These are phyloP conservation scores for Euproctis similis DNA, from an alignment of 2,888 invertebrate genomes.

Conservation along the genomic window DNA sequence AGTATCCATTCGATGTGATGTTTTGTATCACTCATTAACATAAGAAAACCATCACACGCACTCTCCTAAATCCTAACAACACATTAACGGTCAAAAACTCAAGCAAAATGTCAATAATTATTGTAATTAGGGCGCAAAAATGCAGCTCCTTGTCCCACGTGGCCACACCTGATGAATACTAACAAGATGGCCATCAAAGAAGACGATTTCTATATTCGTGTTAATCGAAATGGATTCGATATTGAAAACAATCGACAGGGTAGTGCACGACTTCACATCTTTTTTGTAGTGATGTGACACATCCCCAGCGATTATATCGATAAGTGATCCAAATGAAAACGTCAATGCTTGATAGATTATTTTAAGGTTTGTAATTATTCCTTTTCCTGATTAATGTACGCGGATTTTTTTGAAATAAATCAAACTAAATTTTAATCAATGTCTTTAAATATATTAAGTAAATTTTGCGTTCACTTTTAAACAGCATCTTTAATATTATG, in stretches of 20 bases:
- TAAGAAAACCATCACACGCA: conserved; percentile 5
- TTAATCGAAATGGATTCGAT: conserved; percentile 67
- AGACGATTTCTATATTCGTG: conserved; percentile 63
- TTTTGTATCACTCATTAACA: conserved; percentile 1
- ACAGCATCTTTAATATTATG: too few relatives aligned
- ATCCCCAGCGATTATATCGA: too few relatives aligned
- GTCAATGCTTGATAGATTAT: too few relatives aligned
- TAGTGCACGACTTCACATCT: conserved; percentile 59
- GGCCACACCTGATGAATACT: conserved; percentile 41
- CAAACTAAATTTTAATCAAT: conserved; percentile 1
- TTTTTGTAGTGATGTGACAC: conserved; percentile 26
- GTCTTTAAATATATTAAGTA: conserved; percentile 1
- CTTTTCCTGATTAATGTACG: too few relatives aligned
- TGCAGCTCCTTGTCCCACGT: conserved; percentile 39
- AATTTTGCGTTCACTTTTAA: too few relatives aligned
- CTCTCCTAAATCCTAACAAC: conserved; percentile 7
- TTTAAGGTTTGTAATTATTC: too few relatives aligned
- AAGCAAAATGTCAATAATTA: conserved; percentile 45
- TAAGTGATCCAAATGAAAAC: too few relatives aligned
- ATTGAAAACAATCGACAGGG: conserved; percentile 73
- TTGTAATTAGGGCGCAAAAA: conserved; percentile 55
- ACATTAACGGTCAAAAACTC: conserved; percentile 18
- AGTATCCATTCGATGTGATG: too few relatives aligned
- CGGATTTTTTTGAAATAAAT: too few relatives aligned
- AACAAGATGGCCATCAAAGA: conserved; percentile 57